Percentiles rank a stretch among this genome's conserved stretches.
phyloP scores from a whole-genome alignment of 2,113 vertebrate genomes.

The Sinocyclocheilus anophthalmus region DNA sequence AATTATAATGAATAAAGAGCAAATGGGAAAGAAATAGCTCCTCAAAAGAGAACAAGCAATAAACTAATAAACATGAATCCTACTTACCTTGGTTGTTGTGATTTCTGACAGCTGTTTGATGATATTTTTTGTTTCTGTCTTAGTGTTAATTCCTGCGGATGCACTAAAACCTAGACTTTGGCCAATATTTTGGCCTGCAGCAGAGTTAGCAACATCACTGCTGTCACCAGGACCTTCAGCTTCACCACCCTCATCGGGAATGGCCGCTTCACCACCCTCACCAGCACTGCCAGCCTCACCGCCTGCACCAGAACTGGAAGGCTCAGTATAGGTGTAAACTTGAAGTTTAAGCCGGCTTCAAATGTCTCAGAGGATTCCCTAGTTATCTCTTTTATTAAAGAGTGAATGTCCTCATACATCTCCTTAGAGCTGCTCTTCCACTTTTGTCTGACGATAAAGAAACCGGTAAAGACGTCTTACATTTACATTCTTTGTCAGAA shows the following conservation, averaged over 20 bases:
- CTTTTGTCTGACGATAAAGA: conserved; percentile 75
- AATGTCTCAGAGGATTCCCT: conserved; percentile 51
- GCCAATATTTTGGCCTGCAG: neutral
- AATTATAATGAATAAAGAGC: neutral
- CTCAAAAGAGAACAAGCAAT: neutral
- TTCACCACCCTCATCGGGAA: neutral
- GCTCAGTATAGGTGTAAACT: conserved; percentile 68
- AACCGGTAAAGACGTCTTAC: neutral
- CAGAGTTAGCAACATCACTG: too few relatives aligned
- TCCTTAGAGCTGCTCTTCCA: conserved; percentile 79
- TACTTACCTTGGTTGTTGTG: conserved; percentile 61
- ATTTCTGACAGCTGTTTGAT: conserved; percentile 60
- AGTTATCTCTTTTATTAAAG: conserved; percentile 73
- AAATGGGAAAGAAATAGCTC: too few relatives aligned
- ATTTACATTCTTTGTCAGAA: neutral
- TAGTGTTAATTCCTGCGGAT: accelerated
- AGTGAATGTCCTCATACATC: conserved; percentile 72
- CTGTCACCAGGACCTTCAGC: neutral
- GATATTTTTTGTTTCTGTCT: conserved; percentile 40
- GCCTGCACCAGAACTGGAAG: conserved; percentile 4
- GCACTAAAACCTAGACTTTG: neutral
- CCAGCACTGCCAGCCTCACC: neutral
- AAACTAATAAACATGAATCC: neutral
- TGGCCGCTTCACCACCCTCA: neutral
- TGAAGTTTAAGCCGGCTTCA: conserved; percentile 68